Evolutionary conservation across 2,113 vertebrate species (phyloP).

Genomic region (Poeciliopsis retropinna): DNA sequence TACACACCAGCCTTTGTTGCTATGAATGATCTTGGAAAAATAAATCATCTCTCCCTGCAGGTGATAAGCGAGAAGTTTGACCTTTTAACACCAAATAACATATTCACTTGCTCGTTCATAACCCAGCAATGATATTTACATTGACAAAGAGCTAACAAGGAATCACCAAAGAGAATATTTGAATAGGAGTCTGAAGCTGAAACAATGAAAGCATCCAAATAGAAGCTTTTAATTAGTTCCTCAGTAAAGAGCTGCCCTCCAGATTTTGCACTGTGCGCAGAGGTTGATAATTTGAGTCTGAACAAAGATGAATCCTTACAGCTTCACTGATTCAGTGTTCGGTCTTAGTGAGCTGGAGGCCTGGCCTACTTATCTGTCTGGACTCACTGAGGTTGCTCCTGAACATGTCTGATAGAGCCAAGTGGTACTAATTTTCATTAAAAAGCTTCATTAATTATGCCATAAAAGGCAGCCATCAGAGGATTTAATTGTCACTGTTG

Average conservation of each 20-base stretch:
- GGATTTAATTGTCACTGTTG: slow-evolving; percentile 66
- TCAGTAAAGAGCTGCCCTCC: slow-evolving; percentile 23
- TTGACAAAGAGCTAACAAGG: slow-evolving; percentile 21
- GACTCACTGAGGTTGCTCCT: slow-evolving; percentile 50
- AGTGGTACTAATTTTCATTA: slow-evolving; percentile 80
- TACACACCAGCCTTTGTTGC: not conserved
- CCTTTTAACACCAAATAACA: slow-evolving; percentile 28
- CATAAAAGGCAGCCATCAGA: slow-evolving; percentile 69
- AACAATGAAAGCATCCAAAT: slow-evolving; percentile 56
- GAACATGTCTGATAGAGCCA: slow-evolving; percentile 63
- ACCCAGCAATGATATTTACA: slow-evolving; percentile 35
- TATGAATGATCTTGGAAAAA: slow-evolving; percentile 1
- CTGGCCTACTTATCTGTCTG: slow-evolving; percentile 52
- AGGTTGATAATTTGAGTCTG: slow-evolving; percentile 38
- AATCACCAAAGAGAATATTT: slow-evolving; percentile 19
- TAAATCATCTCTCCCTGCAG: slow-evolving; percentile 20
- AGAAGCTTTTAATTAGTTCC: slow-evolving; percentile 49
- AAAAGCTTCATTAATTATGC: slow-evolving; percentile 81
- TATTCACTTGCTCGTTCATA: slow-evolving; percentile 28
- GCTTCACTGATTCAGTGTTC: slow-evolving; percentile 29
- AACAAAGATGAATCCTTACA: slow-evolving; percentile 22
- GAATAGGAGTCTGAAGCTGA: slow-evolving; percentile 23
- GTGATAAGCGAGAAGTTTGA: slow-evolving; percentile 44
- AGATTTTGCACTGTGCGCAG: slow-evolving; percentile 20
- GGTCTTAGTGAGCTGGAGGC: slow-evolving; percentile 49